Conservation (phyloP, 2,113 vertebrate species). For the Macrotis lagotis region DNA sequence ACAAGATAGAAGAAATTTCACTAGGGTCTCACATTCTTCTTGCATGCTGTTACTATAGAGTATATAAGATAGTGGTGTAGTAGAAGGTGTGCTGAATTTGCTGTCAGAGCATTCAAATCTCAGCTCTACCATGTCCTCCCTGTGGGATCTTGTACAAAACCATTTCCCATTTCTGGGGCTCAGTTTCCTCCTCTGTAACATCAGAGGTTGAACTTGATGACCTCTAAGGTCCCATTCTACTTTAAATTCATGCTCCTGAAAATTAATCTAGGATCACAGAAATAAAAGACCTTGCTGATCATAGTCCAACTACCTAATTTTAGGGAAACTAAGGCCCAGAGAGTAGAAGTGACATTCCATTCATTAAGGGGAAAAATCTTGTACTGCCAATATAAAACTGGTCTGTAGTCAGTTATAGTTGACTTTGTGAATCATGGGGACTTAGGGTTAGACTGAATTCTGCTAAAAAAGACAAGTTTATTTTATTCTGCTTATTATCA, state of each 20-base stretch:
- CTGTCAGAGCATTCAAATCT: neutral
- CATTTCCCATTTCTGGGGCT: neutral
- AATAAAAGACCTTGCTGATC: neutral
- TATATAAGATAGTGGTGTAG: neutral
- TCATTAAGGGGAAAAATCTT: neutral
- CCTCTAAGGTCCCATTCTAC: neutral
- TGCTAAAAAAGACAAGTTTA: constrained; percentile 83
- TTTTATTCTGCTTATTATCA: constrained; percentile 85
- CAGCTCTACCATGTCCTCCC: neutral
- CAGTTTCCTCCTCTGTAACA: neutral
- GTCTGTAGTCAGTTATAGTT: constrained; percentile 65
- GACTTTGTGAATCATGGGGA: constrained; percentile 73
- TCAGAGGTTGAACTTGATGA: neutral
- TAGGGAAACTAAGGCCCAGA: constrained; percentile 56
- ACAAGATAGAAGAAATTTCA: neutral
- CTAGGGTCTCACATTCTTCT: constrained; percentile 8
- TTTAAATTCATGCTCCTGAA: neutral
- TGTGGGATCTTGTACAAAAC: neutral
- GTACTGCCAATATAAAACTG: neutral
- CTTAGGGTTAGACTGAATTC: constrained; percentile 78
- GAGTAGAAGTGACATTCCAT: constrained; percentile 8
- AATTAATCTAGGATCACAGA: neutral
- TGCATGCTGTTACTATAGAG: neutral
- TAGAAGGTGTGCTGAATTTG: neutral
- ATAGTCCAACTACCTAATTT: neutral